Evolutionary conservation across 2,888 invertebrate species (phyloP).

Genomic region (Metallyticus violacea): DNA sequence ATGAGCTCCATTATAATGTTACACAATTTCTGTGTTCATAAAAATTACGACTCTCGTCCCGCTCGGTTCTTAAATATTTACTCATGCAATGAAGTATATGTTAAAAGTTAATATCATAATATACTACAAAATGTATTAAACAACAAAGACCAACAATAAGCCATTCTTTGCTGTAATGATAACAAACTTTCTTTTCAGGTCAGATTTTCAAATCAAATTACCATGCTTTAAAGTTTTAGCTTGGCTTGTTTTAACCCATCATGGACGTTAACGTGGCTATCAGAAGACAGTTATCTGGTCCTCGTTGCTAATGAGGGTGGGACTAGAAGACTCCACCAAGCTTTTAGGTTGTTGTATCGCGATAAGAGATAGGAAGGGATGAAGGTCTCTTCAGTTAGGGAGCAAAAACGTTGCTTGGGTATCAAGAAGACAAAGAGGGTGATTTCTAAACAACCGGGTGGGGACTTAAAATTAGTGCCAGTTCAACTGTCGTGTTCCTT

Average conservation of each 20-base stretch:
- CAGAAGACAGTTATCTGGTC: not conserved
- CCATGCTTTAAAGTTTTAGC: not conserved
- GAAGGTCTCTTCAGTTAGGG: not conserved
- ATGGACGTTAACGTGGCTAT: not conserved
- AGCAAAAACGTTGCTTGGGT: not conserved
- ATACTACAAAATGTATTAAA: no score
- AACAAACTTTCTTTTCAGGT: no score
- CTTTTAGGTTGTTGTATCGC: no score
- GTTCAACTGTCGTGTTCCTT: not conserved
- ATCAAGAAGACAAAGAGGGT: not conserved
- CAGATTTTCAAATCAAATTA: no score
- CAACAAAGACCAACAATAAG: no score
- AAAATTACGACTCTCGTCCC: no score
- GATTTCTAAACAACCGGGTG: not conserved
- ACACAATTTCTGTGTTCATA: no score
- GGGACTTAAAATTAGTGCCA: not conserved
- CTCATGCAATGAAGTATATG: no score
- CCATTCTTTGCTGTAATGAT: no score
- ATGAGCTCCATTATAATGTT: no score
- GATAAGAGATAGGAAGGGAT: not conserved
- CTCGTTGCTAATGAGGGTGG: not conserved
- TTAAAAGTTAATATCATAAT: no score
- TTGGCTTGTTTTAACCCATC: not conserved
- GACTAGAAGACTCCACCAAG: not conserved
- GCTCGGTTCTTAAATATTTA: no score